A percentile compares a stretch with the other conserved stretches of the same genome.
Evolutionary conservation across 2,797 vertebrate genomes (phyloP).

Genomic region (Botia kubotai): DNA sequence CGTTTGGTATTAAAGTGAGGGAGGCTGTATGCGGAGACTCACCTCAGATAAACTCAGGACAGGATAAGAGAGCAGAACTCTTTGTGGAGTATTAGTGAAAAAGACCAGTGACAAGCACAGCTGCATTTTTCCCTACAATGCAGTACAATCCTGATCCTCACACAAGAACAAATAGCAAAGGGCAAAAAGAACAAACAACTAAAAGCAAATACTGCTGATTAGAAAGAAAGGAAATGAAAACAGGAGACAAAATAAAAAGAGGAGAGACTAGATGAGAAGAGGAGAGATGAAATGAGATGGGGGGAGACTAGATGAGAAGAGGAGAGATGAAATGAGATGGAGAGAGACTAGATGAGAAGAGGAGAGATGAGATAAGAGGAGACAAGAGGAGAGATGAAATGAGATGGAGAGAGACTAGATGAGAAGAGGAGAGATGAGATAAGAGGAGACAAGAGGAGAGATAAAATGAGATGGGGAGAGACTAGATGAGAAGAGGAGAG

Average conservation of each 20-base stretch:
- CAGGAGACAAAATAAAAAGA: neutral
- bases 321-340: no score
- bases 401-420: no score
- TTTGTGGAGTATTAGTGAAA: neutral
- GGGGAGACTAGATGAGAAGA: no score
- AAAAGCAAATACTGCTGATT: neutral
- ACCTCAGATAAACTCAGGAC: neutral
- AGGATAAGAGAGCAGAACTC: constrained; percentile 12
- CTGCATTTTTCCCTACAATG: constrained; percentile 25
- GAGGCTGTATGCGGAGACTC: neutral
- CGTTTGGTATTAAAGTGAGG: neutral
- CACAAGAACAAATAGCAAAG: constrained; percentile 5
- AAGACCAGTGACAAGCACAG: constrained; percentile 2
- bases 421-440: no score
- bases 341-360: no score
- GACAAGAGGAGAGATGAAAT: no score
- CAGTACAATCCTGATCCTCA: constrained; percentile 16
- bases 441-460: no score
- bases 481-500: no score
- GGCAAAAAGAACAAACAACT: neutral
- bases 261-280: neutral
- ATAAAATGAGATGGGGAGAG: no score
- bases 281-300: no score
- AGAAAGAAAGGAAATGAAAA: neutral
- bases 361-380: no score